Conservation (phyloP, 2,888 invertebrate genomes). For the Homarus gammarus region DNA sequence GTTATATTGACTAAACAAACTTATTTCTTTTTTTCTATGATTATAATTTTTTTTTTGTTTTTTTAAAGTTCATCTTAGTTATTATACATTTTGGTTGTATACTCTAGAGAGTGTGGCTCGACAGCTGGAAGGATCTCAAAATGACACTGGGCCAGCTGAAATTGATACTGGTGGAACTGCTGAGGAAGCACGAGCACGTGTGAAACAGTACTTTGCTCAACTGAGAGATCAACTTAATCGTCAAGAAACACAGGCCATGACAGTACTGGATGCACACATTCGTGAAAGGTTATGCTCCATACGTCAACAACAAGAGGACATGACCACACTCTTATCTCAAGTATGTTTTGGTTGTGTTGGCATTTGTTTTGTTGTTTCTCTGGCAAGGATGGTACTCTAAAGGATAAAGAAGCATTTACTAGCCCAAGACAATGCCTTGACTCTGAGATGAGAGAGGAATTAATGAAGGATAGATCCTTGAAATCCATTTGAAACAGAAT, state of each 20-base stretch:
- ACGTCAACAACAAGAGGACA: constrained; percentile 82
- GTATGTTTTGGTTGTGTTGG: constrained; percentile 76
- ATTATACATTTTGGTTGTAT: background rate
- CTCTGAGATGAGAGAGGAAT: too few species aligned
- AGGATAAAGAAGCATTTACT: background rate
- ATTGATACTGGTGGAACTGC: constrained; percentile 79
- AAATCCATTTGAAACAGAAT: too few species aligned
- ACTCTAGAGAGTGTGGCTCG: constrained; percentile 66
- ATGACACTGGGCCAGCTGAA: constrained; percentile 2
- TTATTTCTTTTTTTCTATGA: too few species aligned
- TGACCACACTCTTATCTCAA: constrained; percentile 81
- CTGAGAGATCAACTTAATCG: constrained; percentile 81
- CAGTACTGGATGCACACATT: constrained; percentile 82
- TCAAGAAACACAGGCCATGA: constrained; percentile 82
- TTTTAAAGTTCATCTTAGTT: background rate
- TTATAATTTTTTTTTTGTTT: background rate
- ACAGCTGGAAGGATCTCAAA: constrained; percentile 61
- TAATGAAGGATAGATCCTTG: too few species aligned
- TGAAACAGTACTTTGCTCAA: constrained; percentile 81
- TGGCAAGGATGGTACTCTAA: too few species aligned
- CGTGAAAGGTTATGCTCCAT: constrained; percentile 81
- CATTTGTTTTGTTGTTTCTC: background rate
- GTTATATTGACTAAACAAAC: too few species aligned
- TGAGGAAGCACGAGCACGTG: constrained; percentile 80
- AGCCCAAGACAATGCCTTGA: background rate